Conservation (phyloP, 2,797 vertebrate genomes). For the Garrulus glandarius region DNA sequence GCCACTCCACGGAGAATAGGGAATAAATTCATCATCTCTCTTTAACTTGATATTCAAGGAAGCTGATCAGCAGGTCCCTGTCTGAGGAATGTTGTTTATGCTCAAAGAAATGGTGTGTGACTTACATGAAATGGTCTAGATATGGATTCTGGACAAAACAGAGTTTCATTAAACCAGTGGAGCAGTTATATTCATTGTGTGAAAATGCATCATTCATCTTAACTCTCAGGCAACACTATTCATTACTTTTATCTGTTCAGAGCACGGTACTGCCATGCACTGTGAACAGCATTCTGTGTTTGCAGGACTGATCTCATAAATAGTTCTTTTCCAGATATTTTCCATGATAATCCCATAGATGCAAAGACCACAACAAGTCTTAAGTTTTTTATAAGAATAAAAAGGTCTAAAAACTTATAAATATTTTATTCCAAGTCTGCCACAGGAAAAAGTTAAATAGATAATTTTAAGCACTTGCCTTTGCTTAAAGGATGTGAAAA, state of each 20-base stretch:
- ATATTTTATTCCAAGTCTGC: neutral
- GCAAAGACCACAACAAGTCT: neutral
- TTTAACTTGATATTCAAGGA: neutral
- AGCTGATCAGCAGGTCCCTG: neutral
- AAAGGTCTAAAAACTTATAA: neutral
- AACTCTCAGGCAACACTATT: neutral
- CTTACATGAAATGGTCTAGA: neutral
- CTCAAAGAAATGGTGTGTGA: neutral
- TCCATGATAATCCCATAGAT: neutral
- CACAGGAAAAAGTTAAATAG: neutral
- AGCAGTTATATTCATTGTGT: neutral
- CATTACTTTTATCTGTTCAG: neutral
- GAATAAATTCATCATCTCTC: conserved; percentile 7
- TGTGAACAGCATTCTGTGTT: neutral
- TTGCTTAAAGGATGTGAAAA: neutral
- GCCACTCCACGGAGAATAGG: neutral
- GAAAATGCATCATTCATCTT: neutral
- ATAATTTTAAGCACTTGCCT: neutral
- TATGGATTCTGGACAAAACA: neutral
- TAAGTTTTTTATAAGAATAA: neutral
- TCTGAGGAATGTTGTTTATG: conserved; percentile 1
- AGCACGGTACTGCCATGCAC: neutral
- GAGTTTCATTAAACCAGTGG: neutral
- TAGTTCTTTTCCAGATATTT: neutral
- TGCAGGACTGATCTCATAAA: neutral